Base-by-base conservation (phyloP, 2,797 vertebrate genomes). In the Peromyscus aztecus region DNA sequence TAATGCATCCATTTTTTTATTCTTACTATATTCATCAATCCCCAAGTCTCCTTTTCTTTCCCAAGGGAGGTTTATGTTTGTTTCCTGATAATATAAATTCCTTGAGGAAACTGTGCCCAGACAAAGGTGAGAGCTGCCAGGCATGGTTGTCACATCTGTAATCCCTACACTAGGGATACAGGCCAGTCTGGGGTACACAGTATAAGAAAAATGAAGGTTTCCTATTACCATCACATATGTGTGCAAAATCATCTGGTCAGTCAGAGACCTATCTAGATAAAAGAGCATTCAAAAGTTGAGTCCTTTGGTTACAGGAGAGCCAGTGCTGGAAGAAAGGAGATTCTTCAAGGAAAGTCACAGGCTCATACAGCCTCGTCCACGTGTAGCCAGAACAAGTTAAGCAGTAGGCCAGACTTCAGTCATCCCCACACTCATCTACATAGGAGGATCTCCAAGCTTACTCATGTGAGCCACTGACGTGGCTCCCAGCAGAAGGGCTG, bases 51-150 rank as follows among this genome's bases (percentile, higher is more conserved):
- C n/a, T 69, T 55, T 86, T 83, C n/a, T 94, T 69, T 52, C 95
- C 92, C 81, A 61, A 76, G 93, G 88, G 90, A 96, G 90, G 61
- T n/a, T 82, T 93, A 29, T 90, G 46, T 94, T 95, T 96, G 96
- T 91, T 96, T 94, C 94, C 65, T 88, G 59, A 92, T 85, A 96
- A 93, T 19, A 9, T 67, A 29, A 92, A 88, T 43, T 95, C 92
- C 76, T 90, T 61, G 55, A 96, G 94, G 92, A 97, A 95, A 52
- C 59, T 6, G 77, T 0, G 6, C 71, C 84, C 23, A 90, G 19
- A 57, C 19, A 43, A 93, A 17, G 24, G 27, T 89, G 3, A 71
- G 87, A 40, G 11, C 23, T 63, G 73, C 31, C 73, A 89, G 43
- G 31, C 4, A 57, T 59, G 19, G 12, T 61, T 43, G 27, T 43